Percentiles rank a stretch among this genome's conserved stretches.
Evolutionary conservation across 1,140 invertebrate species (phyloP).

Genomic region (Aricia agestis): DNA sequence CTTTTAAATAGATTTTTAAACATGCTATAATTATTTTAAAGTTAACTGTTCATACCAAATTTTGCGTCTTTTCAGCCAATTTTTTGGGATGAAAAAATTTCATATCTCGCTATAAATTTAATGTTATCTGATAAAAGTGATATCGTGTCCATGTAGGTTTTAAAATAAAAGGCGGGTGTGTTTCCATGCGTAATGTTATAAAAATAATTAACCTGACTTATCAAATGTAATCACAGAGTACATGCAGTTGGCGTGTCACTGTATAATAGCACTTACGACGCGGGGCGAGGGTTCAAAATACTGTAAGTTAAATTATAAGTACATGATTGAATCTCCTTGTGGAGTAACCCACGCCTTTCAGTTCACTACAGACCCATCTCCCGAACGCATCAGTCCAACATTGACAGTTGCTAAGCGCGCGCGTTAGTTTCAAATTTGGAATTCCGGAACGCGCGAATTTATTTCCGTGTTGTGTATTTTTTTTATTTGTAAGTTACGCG

Average conservation of each 20-base stretch:
- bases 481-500: constrained; percentile 19
- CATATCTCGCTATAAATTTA: neutral
- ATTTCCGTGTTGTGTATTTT: constrained; percentile 28
- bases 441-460: constrained; percentile 33
- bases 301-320: constrained; percentile 38
- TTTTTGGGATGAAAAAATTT: too few species aligned
- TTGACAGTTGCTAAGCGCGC: constrained; percentile 42
- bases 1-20: too few species aligned
- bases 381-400: constrained; percentile 44
- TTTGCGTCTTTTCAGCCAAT: too few species aligned
- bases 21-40: too few species aligned
- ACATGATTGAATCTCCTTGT: constrained; percentile 60
- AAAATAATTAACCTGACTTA: constrained; percentile 42
- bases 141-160: neutral
- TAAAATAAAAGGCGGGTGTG: constrained; percentile 19
- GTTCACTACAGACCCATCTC: constrained; percentile 52
- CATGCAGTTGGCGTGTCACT: constrained; percentile 28
- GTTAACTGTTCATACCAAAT: too few species aligned
- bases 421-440: constrained; percentile 46
- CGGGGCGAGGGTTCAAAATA: constrained; percentile 33
- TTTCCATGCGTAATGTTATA: constrained; percentile 29
- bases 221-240: constrained; percentile 37
- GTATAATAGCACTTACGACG: constrained; percentile 33
- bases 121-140: neutral
- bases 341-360: constrained; percentile 59